These are phyloP conservation scores for Heteromormyrus szaboi DNA, from an alignment of 2,797 vertebrate species.

Conservation along the genomic window DNA sequence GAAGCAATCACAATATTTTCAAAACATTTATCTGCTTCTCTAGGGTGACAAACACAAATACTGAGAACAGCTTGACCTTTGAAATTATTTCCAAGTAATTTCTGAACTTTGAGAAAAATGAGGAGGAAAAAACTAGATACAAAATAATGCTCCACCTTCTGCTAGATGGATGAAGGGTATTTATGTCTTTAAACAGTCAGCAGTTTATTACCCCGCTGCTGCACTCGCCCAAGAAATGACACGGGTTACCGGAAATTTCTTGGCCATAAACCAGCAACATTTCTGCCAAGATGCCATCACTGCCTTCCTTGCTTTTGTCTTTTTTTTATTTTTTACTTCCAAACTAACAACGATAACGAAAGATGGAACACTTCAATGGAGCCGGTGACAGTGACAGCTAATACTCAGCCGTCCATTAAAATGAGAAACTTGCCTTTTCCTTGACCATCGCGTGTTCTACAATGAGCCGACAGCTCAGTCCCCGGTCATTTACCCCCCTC, in stretches of 20 bases:
- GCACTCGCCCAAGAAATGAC: not conserved
- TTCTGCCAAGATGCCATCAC: not conserved
- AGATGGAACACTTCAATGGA: not conserved
- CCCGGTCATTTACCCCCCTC: not conserved
- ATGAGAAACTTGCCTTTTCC: not conserved
- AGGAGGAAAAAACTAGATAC: not conserved
- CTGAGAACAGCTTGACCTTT: not conserved
- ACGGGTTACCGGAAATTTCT: not conserved
- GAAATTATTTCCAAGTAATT: not conserved
- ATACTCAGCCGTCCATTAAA: not conserved
- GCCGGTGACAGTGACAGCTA: not conserved
- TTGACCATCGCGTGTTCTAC: not conserved
- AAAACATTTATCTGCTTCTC: not conserved
- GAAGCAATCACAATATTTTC: conserved; percentile 5
- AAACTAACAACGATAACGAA: not conserved
- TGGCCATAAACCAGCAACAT: not conserved
- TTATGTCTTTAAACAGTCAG: not conserved
- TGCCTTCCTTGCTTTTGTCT: not conserved
- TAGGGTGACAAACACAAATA: not conserved
- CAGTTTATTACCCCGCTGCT: not conserved
- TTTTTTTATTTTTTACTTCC: not conserved
- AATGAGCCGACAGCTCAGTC: not conserved
- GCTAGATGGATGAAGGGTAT: not conserved
- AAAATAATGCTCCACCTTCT: not conserved
- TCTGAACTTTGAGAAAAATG: not conserved